These are phyloP conservation scores for Trachemys scripta DNA, from an alignment of 2,113 vertebrate genomes.

Conservation along the genomic window DNA sequence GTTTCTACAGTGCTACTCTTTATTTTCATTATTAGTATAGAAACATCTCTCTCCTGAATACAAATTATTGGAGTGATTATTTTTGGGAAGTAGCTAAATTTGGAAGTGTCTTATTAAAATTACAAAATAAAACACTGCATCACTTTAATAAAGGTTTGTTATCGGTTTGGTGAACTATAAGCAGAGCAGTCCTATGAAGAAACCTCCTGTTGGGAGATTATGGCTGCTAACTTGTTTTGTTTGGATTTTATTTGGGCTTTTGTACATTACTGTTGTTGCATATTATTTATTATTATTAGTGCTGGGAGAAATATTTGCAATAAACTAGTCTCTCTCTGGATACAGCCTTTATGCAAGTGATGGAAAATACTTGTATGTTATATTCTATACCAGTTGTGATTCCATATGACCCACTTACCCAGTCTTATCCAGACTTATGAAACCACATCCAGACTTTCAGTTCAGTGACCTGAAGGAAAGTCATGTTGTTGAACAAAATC, in stretches of 20 bases:
- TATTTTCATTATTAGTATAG: neutral
- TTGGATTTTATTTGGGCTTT: neutral
- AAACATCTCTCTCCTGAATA: neutral
- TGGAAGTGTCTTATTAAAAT: neutral
- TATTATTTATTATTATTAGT: neutral
- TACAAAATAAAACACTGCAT: neutral
- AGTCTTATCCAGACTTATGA: neutral
- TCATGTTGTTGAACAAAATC: neutral
- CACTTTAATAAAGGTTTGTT: neutral
- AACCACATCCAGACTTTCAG: neutral
- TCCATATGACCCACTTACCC: neutral
- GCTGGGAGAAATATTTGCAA: neutral
- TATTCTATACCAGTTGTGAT: neutral
- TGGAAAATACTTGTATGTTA: neutral
- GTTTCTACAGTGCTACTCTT: neutral
- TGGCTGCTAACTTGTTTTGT: neutral
- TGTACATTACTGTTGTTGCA: neutral
- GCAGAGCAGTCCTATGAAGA: neutral
- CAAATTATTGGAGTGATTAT: neutral
- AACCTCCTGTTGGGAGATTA: neutral
- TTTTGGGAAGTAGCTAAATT: neutral
- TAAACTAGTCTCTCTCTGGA: neutral
- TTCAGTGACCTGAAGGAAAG: neutral
- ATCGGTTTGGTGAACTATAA: neutral
- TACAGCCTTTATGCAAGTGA: neutral